phyloP scores from a whole-genome alignment of 2,888 invertebrate genomes.

The Drosophila formosana region DNA sequence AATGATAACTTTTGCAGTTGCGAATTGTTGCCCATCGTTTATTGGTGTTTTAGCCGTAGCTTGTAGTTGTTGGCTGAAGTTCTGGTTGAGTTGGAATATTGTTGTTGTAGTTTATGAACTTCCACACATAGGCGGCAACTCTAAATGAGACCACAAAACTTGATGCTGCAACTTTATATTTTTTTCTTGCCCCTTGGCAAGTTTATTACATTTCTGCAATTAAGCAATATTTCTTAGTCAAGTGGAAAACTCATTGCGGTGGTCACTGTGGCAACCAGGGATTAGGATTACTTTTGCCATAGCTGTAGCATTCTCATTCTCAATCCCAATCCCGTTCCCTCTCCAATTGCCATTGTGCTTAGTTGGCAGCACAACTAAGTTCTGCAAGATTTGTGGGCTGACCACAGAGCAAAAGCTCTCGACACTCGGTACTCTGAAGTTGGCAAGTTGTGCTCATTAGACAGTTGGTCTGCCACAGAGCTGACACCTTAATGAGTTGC shows the following conservation, averaged over 20 bases:
- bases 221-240: constrained; percentile 65
- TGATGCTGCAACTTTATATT: constrained; percentile 37
- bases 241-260: constrained; percentile 53
- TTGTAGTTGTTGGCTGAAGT: not conserved
- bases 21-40: not conserved
- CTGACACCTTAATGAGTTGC: constrained; percentile 48
- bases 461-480: constrained; percentile 11
- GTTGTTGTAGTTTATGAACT: constrained; percentile 29
- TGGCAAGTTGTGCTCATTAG: constrained; percentile 25
- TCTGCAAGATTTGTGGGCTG: constrained; percentile 42
- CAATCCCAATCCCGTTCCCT: not conserved
- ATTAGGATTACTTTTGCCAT: constrained; percentile 48
- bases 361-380: constrained; percentile 11
- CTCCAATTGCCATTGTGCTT: constrained; percentile 21
- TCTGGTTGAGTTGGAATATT: constrained; percentile 11
- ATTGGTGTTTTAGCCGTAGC: not conserved
- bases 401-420: constrained; percentile 18
- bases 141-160: constrained; percentile 39
- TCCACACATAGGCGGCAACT: constrained; percentile 12
- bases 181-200: constrained; percentile 28
- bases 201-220: constrained; percentile 63
- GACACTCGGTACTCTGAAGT: constrained; percentile 9
- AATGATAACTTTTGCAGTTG: not conserved
- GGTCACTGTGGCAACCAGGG: constrained; percentile 42
- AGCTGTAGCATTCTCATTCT: no score